Percentiles rank a stretch among this genome's conserved stretches.
Evolutionary conservation across 2,113 vertebrate genomes (phyloP).

Genomic region (Prolemur simus): DNA sequence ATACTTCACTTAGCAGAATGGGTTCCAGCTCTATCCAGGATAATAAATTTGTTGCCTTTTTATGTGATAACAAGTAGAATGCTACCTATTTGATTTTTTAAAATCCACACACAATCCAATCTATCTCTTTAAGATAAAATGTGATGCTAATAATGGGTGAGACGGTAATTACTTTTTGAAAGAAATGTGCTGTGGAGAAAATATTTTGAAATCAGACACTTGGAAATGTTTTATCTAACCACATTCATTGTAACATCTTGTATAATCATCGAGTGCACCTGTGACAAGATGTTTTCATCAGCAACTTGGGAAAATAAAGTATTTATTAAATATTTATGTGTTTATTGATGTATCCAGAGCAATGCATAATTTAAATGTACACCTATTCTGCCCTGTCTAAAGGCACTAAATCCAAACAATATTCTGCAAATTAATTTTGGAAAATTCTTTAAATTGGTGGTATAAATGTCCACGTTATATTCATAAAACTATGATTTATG

Average conservation of each 20-base stretch:
- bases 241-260: background rate
- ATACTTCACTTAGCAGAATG: too few relatives aligned
- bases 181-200: background rate
- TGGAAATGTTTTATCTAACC: slow-evolving; percentile 17
- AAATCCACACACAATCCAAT: background rate
- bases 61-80: background rate
- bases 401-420: background rate
- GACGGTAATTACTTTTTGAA: background rate
- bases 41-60: background rate
- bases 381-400: background rate
- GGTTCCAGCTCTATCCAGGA: too few relatives aligned
- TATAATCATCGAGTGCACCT: background rate
- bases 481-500: background rate
- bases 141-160: background rate
- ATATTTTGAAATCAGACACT: slow-evolving; percentile 15
- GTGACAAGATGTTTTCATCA: slow-evolving; percentile 28
- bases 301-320: background rate
- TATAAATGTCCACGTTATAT: background rate
- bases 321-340: background rate
- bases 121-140: background rate
- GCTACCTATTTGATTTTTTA: background rate
- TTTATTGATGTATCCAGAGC: background rate
- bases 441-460: slow-evolving; percentile 18
- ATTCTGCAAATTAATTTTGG: slow-evolving; percentile 36
- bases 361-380: background rate